Evolutionary conservation across 2,797 vertebrate genomes (phyloP).

Genomic region (Schizopygopsis malacanthus): DNA sequence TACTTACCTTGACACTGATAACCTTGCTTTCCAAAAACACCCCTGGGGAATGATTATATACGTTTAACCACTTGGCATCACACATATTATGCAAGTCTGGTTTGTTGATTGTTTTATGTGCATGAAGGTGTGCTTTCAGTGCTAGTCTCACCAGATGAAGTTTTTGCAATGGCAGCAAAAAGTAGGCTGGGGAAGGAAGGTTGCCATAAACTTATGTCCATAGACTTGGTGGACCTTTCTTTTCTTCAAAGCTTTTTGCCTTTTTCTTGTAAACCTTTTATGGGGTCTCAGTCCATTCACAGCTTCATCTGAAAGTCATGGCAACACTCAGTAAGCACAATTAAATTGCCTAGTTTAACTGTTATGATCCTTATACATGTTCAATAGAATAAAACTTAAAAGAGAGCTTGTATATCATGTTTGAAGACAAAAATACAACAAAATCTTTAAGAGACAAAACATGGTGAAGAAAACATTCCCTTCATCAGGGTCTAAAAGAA

Average conservation of each 20-base stretch:
- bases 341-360: background rate
- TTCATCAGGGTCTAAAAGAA: background rate
- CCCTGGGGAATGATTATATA: conserved; percentile 79
- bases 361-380: background rate
- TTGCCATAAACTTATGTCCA: conserved; percentile 99
- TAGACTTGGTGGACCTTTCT: conserved; percentile 95
- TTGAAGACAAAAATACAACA: background rate
- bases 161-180: conserved; percentile 98
- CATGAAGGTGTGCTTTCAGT: background rate
- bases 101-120: conserved; percentile 1
- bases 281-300: conserved; percentile 1
- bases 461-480: background rate
- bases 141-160: conserved; percentile 92
- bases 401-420: background rate
- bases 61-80: conserved; percentile 1
- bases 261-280: conserved; percentile 88
- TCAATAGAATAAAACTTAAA: background rate
- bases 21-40: conserved; percentile 96
- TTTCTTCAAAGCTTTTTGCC: conserved; percentile 86
- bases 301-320: conserved; percentile 70
- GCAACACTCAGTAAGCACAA: conserved; percentile 2
- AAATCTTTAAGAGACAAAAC: background rate
- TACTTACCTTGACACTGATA: conserved; percentile 97
- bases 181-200: conserved; percentile 92
- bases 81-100: background rate